These are phyloP conservation scores for Nebria salina DNA, from an alignment of 2,888 invertebrate species.

Conservation along the genomic window DNA sequence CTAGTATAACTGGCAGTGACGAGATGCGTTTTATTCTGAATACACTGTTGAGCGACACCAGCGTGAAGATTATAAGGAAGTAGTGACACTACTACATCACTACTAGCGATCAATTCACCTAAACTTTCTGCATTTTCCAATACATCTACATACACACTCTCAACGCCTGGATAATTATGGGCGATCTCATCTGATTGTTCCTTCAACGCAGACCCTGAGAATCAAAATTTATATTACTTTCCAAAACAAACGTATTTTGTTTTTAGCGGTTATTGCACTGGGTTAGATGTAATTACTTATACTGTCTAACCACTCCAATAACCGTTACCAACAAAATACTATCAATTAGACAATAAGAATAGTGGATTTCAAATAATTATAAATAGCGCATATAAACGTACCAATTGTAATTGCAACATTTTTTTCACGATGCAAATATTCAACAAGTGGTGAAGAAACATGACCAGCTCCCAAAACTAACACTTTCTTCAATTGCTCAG, in stretches of 20 bases:
- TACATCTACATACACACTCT: constrained; percentile 85
- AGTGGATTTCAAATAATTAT: too few relatives aligned
- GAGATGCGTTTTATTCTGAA: constrained; percentile 87
- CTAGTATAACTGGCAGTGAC: constrained; percentile 97
- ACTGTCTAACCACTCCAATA: too few relatives aligned
- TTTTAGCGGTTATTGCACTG: too few relatives aligned
- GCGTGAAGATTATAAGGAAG: constrained; percentile 93
- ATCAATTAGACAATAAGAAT: too few relatives aligned
- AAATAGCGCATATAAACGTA: constrained; percentile 4
- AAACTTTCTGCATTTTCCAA: constrained; percentile 76
- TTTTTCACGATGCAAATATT: constrained; percentile 88
- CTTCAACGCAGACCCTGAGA: constrained; percentile 77
- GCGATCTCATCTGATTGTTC: constrained; percentile 90
- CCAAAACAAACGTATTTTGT: neutral
- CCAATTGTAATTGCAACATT: constrained; percentile 81
- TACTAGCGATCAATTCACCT: constrained; percentile 75
- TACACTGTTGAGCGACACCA: constrained; percentile 85
- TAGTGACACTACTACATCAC: constrained; percentile 85
- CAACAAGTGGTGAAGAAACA: constrained; percentile 93
- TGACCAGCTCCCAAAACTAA: constrained; percentile 95
- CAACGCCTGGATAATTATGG: constrained; percentile 77
- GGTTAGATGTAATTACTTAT: too few relatives aligned
- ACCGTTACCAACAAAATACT: too few relatives aligned
- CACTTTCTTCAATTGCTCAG: constrained; percentile 69
- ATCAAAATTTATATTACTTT: neutral